Percentiles rank a stretch among this genome's conserved stretches.
Evolutionary conservation across 2,888 invertebrate species (phyloP).

Genomic region (Agrochola macilenta): DNA sequence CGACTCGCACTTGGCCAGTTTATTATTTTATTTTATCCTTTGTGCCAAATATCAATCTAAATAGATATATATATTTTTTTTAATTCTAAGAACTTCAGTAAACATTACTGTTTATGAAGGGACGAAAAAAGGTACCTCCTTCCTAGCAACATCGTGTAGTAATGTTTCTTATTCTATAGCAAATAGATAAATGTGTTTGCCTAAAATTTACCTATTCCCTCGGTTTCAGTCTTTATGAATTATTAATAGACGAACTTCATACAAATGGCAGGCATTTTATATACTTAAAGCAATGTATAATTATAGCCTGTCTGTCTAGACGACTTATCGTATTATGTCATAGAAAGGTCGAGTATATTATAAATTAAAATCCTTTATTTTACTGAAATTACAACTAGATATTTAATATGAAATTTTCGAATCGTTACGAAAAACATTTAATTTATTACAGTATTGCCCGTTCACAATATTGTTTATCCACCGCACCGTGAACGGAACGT

Average conservation of each 20-base stretch:
- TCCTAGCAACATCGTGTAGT: neutral
- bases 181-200: neutral
- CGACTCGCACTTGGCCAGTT: no score
- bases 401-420: no score
- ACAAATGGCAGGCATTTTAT: neutral
- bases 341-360: neutral
- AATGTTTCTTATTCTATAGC: neutral
- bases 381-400: neutral
- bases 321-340: conserved; percentile 1
- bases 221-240: conserved; percentile 4
- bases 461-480: neutral
- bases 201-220: neutral
- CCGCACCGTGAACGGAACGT: no score
- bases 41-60: neutral
- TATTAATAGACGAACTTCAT: neutral
- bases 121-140: neutral
- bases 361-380: neutral
- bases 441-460: neutral
- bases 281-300: neutral
- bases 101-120: neutral
- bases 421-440: neutral
- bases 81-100: neutral
- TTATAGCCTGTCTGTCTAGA: conserved; percentile 7
- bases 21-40: neutral
- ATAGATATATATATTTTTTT: no score